Evolutionary conservation across 2,797 vertebrate genomes (phyloP).

Genomic region (Hyperoplus immaculatus): DNA sequence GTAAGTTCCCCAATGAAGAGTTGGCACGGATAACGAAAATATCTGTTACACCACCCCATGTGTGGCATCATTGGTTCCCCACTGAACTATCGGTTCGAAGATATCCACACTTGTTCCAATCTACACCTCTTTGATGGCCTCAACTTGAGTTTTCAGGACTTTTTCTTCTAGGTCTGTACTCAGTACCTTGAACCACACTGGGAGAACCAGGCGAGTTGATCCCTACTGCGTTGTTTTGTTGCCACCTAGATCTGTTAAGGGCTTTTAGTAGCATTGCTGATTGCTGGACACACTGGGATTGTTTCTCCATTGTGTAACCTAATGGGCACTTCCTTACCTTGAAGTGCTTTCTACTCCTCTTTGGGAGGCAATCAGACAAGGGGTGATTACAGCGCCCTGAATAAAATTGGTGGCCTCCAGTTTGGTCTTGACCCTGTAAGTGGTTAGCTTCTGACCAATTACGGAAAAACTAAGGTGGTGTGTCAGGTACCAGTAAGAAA

Average conservation of each 20-base stretch:
- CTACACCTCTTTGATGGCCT: background rate
- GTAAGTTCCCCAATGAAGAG: background rate
- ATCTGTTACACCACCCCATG: background rate
- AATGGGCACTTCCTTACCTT: background rate
- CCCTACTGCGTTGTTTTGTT: background rate
- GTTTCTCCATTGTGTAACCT: background rate
- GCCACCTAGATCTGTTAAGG: background rate
- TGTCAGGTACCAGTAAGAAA: too few relatives aligned
- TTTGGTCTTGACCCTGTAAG: background rate
- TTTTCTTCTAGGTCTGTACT: background rate
- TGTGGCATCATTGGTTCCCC: background rate
- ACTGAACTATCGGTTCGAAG: too few relatives aligned
- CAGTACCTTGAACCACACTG: too few relatives aligned
- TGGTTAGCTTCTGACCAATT: background rate
- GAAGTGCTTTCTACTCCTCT: background rate
- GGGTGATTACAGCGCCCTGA: background rate
- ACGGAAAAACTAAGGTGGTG: background rate
- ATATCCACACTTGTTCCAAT: background rate
- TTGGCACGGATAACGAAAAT: background rate
- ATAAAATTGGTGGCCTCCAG: background rate
- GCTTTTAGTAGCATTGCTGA: background rate
- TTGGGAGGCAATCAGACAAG: background rate
- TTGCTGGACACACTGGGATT: background rate
- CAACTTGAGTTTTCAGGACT: background rate
- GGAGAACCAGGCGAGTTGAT: background rate